These are phyloP conservation scores for Zaprionus nigranus DNA, from an alignment of 1,140 invertebrate species.

Conservation along the genomic window DNA sequence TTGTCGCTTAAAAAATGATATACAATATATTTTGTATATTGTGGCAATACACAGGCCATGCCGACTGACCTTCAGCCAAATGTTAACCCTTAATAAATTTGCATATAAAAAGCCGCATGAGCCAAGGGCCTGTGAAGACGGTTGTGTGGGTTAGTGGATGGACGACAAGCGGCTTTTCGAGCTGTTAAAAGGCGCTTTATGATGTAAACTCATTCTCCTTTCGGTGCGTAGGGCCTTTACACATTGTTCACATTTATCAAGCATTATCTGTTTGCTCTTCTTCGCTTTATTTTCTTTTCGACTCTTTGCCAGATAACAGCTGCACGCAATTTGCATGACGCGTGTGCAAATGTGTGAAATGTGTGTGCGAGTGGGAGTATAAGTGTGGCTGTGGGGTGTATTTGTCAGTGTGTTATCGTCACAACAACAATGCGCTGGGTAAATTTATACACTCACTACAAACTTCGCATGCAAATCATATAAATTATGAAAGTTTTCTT, in stretches of 20 bases:
- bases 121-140: background rate
- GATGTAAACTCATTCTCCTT: conserved; percentile 65
- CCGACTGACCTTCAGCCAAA: conserved; percentile 77
- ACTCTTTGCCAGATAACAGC: conserved; percentile 67
- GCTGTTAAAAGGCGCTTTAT: conserved; percentile 78
- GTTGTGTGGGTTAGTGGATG: background rate
- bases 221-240: conserved; percentile 38
- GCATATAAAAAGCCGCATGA: conserved; percentile 72
- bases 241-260: conserved; percentile 75
- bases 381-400: conserved; percentile 5
- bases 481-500: conserved; percentile 80
- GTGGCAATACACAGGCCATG: conserved; percentile 63
- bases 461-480: conserved; percentile 61
- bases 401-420: conserved; percentile 16
- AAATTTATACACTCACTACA: conserved; percentile 66
- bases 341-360: conserved; percentile 61
- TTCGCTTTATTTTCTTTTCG: conserved; percentile 49
- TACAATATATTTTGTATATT: conserved; percentile 58
- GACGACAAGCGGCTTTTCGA: conserved; percentile 13
- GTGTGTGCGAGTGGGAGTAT: background rate
- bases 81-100: conserved; percentile 79
- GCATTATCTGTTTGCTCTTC: conserved; percentile 69
- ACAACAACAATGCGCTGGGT: background rate
- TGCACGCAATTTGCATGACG: conserved; percentile 77
- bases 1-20: conserved; percentile 79